These are phyloP conservation scores for Homarus gammarus DNA, from an alignment of 2,888 invertebrate genomes.

Conservation along the genomic window DNA sequence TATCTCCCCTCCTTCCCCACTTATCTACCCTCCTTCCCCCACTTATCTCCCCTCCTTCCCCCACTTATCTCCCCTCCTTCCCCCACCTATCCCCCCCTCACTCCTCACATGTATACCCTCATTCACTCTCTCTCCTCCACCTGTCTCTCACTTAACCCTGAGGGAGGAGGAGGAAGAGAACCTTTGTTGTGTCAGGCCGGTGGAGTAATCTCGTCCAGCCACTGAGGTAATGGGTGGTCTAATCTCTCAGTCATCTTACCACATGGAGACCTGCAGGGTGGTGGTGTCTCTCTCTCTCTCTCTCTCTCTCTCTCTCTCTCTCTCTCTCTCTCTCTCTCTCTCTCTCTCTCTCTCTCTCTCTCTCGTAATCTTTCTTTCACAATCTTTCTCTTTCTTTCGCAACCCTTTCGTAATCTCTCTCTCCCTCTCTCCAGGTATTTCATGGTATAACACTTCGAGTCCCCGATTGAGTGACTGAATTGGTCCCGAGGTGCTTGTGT, in stretches of 20 bases:
- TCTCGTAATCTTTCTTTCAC: background rate
- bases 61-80: background rate
- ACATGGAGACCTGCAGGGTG: no score
- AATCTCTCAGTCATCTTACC: background rate
- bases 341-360: background rate
- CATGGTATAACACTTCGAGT: no score
- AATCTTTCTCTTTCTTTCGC: background rate
- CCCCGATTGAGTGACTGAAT: no score
- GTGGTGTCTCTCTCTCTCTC: constrained; percentile 28
- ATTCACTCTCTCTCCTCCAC: no score
- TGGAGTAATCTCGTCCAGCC: no score
- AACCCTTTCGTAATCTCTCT: background rate
- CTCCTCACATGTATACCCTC: no score
- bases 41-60: background rate
- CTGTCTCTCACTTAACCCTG: no score
- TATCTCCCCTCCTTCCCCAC: background rate
- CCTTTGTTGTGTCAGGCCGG: no score
- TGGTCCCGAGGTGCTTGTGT: no score
- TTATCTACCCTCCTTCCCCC: background rate
- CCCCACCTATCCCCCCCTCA: no score
- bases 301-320: background rate
- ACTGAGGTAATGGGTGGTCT: no score
- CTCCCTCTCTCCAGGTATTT: background rate
- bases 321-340: constrained; percentile 8
- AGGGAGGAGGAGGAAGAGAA: no score